Evolutionary conservation across 2,797 vertebrate genomes (phyloP), one percentile per base, ranked within the genome.

Genomic region (Alauda arvensis): DNA sequence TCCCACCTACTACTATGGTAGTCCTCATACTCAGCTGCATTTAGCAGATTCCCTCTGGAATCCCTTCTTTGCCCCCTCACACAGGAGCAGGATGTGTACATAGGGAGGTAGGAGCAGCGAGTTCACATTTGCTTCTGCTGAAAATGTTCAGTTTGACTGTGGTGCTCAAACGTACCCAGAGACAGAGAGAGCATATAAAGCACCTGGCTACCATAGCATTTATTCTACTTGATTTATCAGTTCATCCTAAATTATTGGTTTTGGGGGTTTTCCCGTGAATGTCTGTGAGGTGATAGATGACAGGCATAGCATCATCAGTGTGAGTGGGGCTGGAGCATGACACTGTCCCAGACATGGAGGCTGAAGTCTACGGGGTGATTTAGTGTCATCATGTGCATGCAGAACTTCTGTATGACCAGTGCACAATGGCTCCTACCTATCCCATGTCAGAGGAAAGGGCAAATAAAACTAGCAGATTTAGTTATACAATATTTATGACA

Each of bases 261-360:
- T 53, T 59, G 1, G 5, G 17, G 8, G 3, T n/a, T n/a, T n/a
- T n/a, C n/a, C 4, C 11, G 28, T 42, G 59, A 48, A 48, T 21
- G 8, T 31, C 43, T 48, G 9, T 0, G 0, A 71, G 31, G 11
- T 0, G 2, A 20, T 19, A 14, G n/a, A 53, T 33, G 26, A 42
- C 21, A 18, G 10, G 17, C 9, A 7, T 34, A 61, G 42, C 25
- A 43, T 63, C 7, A 2, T 76, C 29, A 56, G 34, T 49, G 51
- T 3, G 3, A 45, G 3, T 3, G 2, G 43, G 25, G 4, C 26
- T 74, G 34, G 21, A 77, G 39, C 55, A 43, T 0, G 6, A 34
- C 8, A 4, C 51, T 43, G 33, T 62, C 14, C 40, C 33, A 46
- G 31, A 14, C 1, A 0, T 29, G 37, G 51, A 78, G 60, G 12